Percentiles rank a stretch among this genome's conserved stretches.
Conservation (phyloP, 1,140 invertebrate genomes). For the Drosophila tropicalis region DNA sequence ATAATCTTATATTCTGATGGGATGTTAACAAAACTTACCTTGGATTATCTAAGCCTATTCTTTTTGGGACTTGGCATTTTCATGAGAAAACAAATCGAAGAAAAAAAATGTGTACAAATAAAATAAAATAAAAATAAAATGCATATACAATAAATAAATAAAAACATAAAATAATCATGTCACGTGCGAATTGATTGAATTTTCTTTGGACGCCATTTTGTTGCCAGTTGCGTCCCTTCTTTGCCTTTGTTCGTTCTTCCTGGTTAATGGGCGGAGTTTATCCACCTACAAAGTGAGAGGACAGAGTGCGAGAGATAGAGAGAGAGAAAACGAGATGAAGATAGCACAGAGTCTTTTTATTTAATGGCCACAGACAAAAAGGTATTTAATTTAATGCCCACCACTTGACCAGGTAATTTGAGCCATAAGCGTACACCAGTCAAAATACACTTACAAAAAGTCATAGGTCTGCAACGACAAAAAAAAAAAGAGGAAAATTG, state of each 20-base stretch:
- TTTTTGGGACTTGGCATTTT: slow-evolving; percentile 1
- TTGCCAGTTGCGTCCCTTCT: slow-evolving; percentile 31
- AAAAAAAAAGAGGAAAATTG: slow-evolving; percentile 42
- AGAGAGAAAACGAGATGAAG: too few species aligned
- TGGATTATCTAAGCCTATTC: slow-evolving; percentile 1
- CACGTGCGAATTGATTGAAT: slow-evolving; percentile 79
- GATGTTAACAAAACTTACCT: background rate
- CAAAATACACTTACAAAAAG: slow-evolving; percentile 28
- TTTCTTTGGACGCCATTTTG: slow-evolving; percentile 62
- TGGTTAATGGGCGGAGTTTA: background rate
- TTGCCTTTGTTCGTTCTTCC: slow-evolving; percentile 15
- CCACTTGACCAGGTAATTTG: slow-evolving; percentile 75
- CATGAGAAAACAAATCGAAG: background rate
- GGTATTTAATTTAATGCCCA: slow-evolving; percentile 75
- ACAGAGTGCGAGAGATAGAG: background rate
- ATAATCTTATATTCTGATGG: too few species aligned
- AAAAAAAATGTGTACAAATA: slow-evolving; percentile 21
- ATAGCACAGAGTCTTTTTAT: slow-evolving; percentile 46
- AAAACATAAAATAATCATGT: slow-evolving; percentile 78
- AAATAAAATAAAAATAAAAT: slow-evolving; percentile 60
- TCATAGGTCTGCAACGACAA: background rate
- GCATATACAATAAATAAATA: slow-evolving; percentile 70
- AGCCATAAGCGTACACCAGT: slow-evolving; percentile 54
- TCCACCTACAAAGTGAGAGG: background rate
- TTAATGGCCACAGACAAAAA: slow-evolving; percentile 74